These are phyloP conservation scores for Chromis chromis DNA, from an alignment of 2,797 vertebrate species.

Conservation along the genomic window DNA sequence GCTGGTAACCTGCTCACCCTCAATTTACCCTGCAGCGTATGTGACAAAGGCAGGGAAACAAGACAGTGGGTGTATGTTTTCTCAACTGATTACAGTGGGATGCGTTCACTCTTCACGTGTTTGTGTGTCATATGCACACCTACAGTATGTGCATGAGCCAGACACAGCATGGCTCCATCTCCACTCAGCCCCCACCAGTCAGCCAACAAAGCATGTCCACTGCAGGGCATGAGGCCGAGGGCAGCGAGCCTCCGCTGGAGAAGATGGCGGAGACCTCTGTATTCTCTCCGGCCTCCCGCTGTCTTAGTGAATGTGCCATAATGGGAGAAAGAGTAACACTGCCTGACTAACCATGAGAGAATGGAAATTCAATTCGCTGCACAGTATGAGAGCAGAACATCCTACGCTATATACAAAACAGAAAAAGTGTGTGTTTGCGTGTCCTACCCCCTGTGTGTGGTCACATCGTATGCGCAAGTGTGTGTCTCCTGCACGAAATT, in stretches of 20 bases:
- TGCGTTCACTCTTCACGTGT: neutral
- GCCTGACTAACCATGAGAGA: slow-evolving; percentile 57
- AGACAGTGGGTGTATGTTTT: slow-evolving; percentile 34
- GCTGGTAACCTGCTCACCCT: slow-evolving; percentile 46
- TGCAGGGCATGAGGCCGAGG: slow-evolving; percentile 42
- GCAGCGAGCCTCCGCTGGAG: slow-evolving; percentile 25
- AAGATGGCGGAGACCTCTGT: slow-evolving; percentile 43
- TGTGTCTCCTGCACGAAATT: slow-evolving; percentile 13
- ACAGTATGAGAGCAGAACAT: slow-evolving; percentile 50
- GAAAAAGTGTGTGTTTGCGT: slow-evolving; percentile 12
- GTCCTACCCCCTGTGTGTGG: slow-evolving; percentile 10
- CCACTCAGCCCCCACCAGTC: slow-evolving; percentile 24
- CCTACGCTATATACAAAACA: slow-evolving; percentile 45
- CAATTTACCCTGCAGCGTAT: slow-evolving; percentile 27
- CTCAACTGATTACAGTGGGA: slow-evolving; percentile 15
- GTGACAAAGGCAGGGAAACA: slow-evolving; percentile 38
- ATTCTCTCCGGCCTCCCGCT: slow-evolving; percentile 50
- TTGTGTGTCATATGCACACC: slow-evolving; percentile 4
- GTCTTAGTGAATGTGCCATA: slow-evolving; percentile 53
- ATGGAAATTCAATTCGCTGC: slow-evolving; percentile 64
- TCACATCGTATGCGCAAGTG: slow-evolving; percentile 3
- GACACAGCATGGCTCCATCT: slow-evolving; percentile 23
- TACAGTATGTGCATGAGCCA: slow-evolving; percentile 14
- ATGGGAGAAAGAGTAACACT: slow-evolving; percentile 51
- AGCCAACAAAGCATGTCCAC: slow-evolving; percentile 44